Base-by-base conservation (phyloP, 2,113 vertebrate species). In the Tachysurus fulvidraco region DNA sequence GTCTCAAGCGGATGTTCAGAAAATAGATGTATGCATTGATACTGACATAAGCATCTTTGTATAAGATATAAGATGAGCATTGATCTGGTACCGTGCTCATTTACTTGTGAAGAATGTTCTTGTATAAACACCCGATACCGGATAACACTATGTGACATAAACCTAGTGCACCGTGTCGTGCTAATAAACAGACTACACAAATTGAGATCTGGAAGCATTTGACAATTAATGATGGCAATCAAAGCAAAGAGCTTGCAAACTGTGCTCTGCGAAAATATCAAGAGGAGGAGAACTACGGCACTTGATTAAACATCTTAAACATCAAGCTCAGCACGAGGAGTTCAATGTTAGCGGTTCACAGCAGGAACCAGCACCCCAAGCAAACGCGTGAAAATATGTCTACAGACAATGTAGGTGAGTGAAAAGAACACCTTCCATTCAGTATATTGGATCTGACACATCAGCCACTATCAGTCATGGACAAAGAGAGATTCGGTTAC, bases 231-330 rank as follows among this genome's bases (percentile, higher is more conserved):
- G 77, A 30, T 21, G 54, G 54, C 77, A 80, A 80, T 80, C 77
- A 80, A 59, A 80, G 77, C 77, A 80, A 80, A 80, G 17, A 36
- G 54, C 77, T 57, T 30, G 54, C 77, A 79, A 79, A 79, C 52
- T 57, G 77, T 21, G 77, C 77, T n/a, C 28, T 36, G 52, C 59
- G 28, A 41, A 57, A 41, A 80, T 57, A 80, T 21, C 77, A 59
- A 80, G 77, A 59, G 10, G 77, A 36, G 19, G 17, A 59, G 17
- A 59, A 36, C 77, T 36, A 1, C 8, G 23, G 54, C 17, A 80
- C 54, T 80, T 59, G 77, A 80, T 80, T 80, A 80, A 80, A 59
- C 77, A 52, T 80, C 77, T 80, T 44, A 36, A 41, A 59, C 77
- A 80, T 80, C 17, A 55, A 79, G 19, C 46, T 77, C 77, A 79